Base-by-base conservation (phyloP, 2,888 invertebrate species). In the Boloria selene region DNA sequence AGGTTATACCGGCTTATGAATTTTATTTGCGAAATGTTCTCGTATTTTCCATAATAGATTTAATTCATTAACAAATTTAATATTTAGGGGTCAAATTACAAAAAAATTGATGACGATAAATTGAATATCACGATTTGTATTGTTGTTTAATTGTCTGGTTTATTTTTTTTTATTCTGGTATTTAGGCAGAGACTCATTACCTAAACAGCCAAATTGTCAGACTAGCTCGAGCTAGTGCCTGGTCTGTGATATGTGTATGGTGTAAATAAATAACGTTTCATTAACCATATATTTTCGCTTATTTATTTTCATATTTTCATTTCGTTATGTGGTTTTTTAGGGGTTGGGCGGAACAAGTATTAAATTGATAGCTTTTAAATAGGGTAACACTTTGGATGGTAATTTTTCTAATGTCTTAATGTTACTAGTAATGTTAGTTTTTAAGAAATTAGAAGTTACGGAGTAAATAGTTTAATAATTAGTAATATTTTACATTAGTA, bases 191-290 rank as follows among this genome's bases (percentile, higher is more conserved):
- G 47, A 53, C 52, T 16, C 18, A 61, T 50, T 62, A 65, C 65
- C 62, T 65, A 65, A 68, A 65, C 54, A 68, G 68, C 68, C 68
- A 65, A 68, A 68, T 68, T 68, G 42, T 60, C 18, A 52, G 38
- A 56, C 17, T 60, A 50, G 60, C 22, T 42, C 22, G 6, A 49
- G 13, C 59, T 59, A 59, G 59, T 47, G 31, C 17, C 59, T 16
- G 63, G 44, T 44, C 56, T 64, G 56, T 60, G 60, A 59, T 59
- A 59, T 17, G 59, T 7, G 60, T 7, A 38, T 60, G 42, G 51
- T 60, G 60, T 60, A 60, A 31, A 58, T 58, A 58, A 18, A 45
- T 38, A 50, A 52, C 26, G 52, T 56, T 45, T 56, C 31, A 49
- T 59, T 49, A 17, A 13, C 26, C 58, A 58, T 58, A 58, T 31